A percentile compares a stretch with the other conserved stretches of the same genome.
These are phyloP conservation scores for Dipodomys spectabilis DNA, from an alignment of 2,113 vertebrate genomes.

Conservation along the genomic window DNA sequence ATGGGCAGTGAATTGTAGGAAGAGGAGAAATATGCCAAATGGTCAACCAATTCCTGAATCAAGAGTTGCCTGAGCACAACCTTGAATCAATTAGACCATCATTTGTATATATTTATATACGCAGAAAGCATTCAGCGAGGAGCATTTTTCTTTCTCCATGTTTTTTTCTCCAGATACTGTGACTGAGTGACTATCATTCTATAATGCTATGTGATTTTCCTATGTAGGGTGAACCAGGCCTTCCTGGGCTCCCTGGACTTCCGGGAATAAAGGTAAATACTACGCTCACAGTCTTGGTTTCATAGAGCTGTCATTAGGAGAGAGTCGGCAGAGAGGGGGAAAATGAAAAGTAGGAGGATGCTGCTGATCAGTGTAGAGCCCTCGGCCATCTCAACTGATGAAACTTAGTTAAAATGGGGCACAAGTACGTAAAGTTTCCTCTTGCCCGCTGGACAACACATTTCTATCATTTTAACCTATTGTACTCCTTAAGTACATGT, in stretches of 20 bases:
- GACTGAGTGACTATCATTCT: slow-evolving; percentile 82
- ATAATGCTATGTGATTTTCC: slow-evolving; percentile 96
- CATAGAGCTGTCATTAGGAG: slow-evolving; percentile 24
- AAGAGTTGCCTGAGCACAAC: slow-evolving; percentile 69
- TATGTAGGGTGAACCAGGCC: slow-evolving; percentile 99
- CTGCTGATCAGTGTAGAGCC: background rate
- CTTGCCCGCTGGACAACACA: background rate
- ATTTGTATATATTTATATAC: background rate
- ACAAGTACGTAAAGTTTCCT: background rate
- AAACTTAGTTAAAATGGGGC: slow-evolving; percentile 19
- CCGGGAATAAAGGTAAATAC: slow-evolving; percentile 99
- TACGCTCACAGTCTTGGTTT: slow-evolving; percentile 58
- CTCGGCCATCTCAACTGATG: background rate
- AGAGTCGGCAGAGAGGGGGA: background rate
- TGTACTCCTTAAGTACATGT: background rate
- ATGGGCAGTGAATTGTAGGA: background rate
- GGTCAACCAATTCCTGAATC: slow-evolving; percentile 34
- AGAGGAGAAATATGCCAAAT: slow-evolving; percentile 3
- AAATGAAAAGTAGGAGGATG: background rate
- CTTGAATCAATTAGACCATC: background rate
- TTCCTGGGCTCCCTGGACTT: slow-evolving; percentile 99
- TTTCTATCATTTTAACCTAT: background rate
- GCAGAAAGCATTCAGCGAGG: slow-evolving; percentile 34
- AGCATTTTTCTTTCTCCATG: slow-evolving; percentile 53
- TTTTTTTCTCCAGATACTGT: slow-evolving; percentile 58